Evolutionary conservation across 2,113 vertebrate species (phyloP).

Genomic region (Tympanuchus pallidicinctus): DNA sequence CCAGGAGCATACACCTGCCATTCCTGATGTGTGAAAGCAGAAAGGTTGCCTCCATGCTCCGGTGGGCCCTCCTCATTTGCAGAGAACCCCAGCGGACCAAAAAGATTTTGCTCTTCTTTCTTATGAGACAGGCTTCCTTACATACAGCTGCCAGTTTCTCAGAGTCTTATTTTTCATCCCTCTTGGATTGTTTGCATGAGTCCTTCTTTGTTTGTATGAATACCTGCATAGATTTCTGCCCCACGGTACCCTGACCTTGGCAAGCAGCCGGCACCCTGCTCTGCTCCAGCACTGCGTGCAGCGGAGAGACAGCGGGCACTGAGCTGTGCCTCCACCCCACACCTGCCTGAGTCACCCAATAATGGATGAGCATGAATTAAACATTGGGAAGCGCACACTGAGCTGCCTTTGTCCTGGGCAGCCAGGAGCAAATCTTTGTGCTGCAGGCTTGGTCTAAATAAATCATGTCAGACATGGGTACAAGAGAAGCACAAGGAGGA

Average conservation of each 20-base stretch:
- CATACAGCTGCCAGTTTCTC: neutral
- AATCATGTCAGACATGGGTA: accelerated
- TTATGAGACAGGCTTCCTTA: accelerated
- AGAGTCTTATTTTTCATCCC: neutral
- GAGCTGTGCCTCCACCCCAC: neutral
- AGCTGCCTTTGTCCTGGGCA: neutral
- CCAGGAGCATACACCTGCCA: accelerated
- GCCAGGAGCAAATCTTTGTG: neutral
- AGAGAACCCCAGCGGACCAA: neutral
- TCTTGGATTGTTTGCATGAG: neutral
- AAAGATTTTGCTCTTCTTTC: neutral
- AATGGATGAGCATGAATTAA: conserved; percentile 73
- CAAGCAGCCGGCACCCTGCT: neutral
- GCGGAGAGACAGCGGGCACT: neutral
- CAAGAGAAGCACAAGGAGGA: neutral
- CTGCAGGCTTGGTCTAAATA: neutral
- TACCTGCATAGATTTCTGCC: neutral
- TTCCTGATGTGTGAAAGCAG: neutral
- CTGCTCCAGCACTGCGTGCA: neutral
- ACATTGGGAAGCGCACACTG: neutral
- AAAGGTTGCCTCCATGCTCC: neutral
- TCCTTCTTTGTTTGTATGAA: neutral
- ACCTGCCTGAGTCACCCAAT: conserved; percentile 61
- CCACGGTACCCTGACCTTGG: neutral
- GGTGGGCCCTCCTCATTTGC: accelerated